phyloP scores from a whole-genome alignment of 2,888 invertebrate genomes.

The Lomographa bimaculata region DNA sequence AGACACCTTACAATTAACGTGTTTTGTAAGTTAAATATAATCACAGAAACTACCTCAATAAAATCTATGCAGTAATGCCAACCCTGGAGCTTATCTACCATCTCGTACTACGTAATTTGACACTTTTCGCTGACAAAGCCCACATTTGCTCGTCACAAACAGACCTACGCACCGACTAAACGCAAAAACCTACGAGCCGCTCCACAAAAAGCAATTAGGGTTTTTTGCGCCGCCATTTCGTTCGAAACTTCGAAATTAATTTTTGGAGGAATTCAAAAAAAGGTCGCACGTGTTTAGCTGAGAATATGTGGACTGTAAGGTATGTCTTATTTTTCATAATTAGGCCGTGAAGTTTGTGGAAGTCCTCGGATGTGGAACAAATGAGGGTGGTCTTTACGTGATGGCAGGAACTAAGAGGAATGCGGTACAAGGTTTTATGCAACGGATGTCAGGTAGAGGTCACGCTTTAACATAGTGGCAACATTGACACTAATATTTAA shows the following conservation, averaged over 20 bases:
- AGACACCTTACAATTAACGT: no score
- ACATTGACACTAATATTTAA: neutral
- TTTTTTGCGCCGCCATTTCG: conserved; percentile 68
- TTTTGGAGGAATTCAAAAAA: conserved; percentile 74
- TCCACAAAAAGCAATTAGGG: conserved; percentile 79
- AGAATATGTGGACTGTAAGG: conserved; percentile 65
- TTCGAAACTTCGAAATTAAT: conserved; percentile 74
- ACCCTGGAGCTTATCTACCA: conserved; percentile 69
- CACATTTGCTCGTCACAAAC: conserved; percentile 74
- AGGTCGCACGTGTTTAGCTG: conserved; percentile 74
- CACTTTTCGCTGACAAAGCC: conserved; percentile 81
- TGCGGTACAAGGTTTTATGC: neutral
- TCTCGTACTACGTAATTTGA: conserved; percentile 82
- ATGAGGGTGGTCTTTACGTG: conserved; percentile 59
- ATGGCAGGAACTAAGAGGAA: conserved; percentile 38
- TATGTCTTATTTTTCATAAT: conserved; percentile 82
- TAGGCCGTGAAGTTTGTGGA: conserved; percentile 70
- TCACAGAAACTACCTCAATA: no score
- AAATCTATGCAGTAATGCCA: conserved; percentile 35
- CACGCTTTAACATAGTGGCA: neutral
- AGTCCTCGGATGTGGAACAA: conserved; percentile 41
- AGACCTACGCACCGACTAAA: conserved; percentile 55
- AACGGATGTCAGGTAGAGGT: neutral
- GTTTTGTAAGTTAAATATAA: no score
- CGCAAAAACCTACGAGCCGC: conserved; percentile 62